Conservation (phyloP, 2,888 invertebrate genomes). For the Acleris laterana region DNA sequence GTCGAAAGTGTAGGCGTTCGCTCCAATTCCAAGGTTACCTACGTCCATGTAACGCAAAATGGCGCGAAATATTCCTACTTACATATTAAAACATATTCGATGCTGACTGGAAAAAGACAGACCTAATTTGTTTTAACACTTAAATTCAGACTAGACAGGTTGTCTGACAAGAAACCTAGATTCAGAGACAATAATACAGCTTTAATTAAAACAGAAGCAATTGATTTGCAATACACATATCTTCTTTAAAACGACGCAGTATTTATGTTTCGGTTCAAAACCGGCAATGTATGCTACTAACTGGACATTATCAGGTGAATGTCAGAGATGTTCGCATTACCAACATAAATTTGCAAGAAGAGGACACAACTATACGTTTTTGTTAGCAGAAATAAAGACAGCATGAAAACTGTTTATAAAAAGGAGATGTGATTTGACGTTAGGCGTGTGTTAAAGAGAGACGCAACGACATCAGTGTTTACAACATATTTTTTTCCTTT, state of each 20-base stretch:
- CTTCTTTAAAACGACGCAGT: slow-evolving; percentile 19
- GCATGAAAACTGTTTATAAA: slow-evolving; percentile 60
- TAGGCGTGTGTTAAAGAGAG: slow-evolving; percentile 52
- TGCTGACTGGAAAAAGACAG: slow-evolving; percentile 21
- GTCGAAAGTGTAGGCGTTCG: slow-evolving; percentile 67
- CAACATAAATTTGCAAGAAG: slow-evolving; percentile 59
- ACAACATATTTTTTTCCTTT: slow-evolving; percentile 59
- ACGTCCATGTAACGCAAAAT: slow-evolving; percentile 10
- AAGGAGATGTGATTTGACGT: slow-evolving; percentile 48
- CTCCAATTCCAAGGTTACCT: slow-evolving; percentile 67
- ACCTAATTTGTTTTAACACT: slow-evolving; percentile 49
- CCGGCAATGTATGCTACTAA: slow-evolving; percentile 50
- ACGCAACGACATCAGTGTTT: slow-evolving; percentile 59
- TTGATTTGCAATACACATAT: slow-evolving; percentile 38
- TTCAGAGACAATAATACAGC: slow-evolving; percentile 37
- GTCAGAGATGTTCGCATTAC: slow-evolving; percentile 48
- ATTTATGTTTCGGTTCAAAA: slow-evolving; percentile 38
- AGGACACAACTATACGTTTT: slow-evolving; percentile 47
- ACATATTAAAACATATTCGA: slow-evolving; percentile 7
- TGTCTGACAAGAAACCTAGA: slow-evolving; percentile 56
- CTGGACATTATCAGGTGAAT: slow-evolving; percentile 35
- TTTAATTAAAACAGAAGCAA: slow-evolving; percentile 27
- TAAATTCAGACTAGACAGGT: slow-evolving; percentile 55
- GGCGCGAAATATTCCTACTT: slow-evolving; percentile 14
- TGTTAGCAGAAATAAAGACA: slow-evolving; percentile 46